Percentiles rank a stretch among this genome's conserved stretches.
Conservation (phyloP, 1,140 invertebrate species). For the Microplitis mediator region DNA sequence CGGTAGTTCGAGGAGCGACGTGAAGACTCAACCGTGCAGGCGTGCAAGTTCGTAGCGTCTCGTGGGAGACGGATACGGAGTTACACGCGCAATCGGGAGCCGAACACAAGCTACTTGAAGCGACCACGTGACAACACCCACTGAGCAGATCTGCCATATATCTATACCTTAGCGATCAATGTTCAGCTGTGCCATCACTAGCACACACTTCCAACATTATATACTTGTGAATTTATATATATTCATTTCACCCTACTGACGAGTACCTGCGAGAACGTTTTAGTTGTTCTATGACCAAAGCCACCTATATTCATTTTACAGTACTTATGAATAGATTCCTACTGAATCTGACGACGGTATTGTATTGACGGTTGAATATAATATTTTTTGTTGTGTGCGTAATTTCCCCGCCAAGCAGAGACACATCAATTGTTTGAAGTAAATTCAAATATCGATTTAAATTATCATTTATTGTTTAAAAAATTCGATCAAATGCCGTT, state of each 20-base stretch:
- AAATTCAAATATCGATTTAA: too few relatives aligned
- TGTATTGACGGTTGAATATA: too few relatives aligned
- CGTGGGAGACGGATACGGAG: conserved; percentile 39
- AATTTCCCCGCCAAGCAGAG: too few relatives aligned
- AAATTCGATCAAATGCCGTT: too few relatives aligned
- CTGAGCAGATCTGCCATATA: conserved; percentile 69
- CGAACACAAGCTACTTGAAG: conserved; percentile 66
- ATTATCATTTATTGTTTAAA: too few relatives aligned
- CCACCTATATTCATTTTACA: too few relatives aligned
- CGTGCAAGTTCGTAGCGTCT: conserved; percentile 48
- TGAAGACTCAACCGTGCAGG: conserved; percentile 64
- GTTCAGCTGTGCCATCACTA: conserved; percentile 71
- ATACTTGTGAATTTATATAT: rapidly evolving
- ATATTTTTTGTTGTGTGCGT: too few relatives aligned
- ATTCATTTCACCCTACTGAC: neutral
- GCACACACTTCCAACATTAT: conserved; percentile 64
- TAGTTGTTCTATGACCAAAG: neutral
- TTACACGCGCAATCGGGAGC: conserved; percentile 61
- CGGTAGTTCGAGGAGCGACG: conserved; percentile 68
- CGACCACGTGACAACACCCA: conserved; percentile 67
- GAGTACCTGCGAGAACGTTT: neutral
- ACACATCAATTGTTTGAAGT: too few relatives aligned
- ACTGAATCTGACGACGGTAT: too few relatives aligned
- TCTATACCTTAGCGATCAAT: conserved; percentile 67
- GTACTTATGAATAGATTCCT: too few relatives aligned